Percentiles rank a stretch among this genome's conserved stretches.
Evolutionary conservation across 1,140 invertebrate genomes (phyloP).

Genomic region (Acromyrmex heyeri): DNA sequence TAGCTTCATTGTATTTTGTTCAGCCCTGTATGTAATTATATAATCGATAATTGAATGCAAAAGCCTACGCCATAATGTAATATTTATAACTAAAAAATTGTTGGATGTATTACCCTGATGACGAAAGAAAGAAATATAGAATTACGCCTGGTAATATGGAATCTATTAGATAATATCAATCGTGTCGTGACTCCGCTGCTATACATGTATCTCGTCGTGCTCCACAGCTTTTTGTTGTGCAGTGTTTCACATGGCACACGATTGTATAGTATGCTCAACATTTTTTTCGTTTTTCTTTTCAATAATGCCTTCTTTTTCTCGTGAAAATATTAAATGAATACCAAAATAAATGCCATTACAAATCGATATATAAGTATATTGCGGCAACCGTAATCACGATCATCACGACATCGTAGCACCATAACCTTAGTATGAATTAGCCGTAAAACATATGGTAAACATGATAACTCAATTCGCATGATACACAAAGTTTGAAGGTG

Average conservation of each 20-base stretch:
- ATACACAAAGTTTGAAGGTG: too few species aligned
- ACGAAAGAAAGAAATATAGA: slow-evolving; percentile 51
- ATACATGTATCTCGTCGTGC: slow-evolving; percentile 14
- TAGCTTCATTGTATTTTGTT: too few species aligned
- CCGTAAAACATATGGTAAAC: not conserved
- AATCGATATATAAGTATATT: not conserved
- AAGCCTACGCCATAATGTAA: not conserved
- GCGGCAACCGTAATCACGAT: not conserved
- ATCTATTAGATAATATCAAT: slow-evolving; percentile 61
- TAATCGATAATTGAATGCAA: not conserved
- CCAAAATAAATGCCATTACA: slow-evolving; percentile 19
- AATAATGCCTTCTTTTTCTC: not conserved
- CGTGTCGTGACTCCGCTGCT: slow-evolving; percentile 29
- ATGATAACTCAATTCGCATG: too few species aligned
- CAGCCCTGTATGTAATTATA: not conserved
- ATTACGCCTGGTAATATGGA: slow-evolving; percentile 34
- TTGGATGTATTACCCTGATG: slow-evolving; percentile 79
- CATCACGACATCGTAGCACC: not conserved
- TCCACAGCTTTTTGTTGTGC: slow-evolving; percentile 45
- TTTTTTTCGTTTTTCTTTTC: slow-evolving; percentile 29
- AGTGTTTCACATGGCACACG: slow-evolving; percentile 4
- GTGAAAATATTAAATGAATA: slow-evolving; percentile 56
- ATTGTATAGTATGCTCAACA: slow-evolving; percentile 67
- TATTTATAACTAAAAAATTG: not conserved
- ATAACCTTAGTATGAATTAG: not conserved